Base-by-base conservation (phyloP, 2,888 invertebrate species). In the Serripes groenlandicus region DNA sequence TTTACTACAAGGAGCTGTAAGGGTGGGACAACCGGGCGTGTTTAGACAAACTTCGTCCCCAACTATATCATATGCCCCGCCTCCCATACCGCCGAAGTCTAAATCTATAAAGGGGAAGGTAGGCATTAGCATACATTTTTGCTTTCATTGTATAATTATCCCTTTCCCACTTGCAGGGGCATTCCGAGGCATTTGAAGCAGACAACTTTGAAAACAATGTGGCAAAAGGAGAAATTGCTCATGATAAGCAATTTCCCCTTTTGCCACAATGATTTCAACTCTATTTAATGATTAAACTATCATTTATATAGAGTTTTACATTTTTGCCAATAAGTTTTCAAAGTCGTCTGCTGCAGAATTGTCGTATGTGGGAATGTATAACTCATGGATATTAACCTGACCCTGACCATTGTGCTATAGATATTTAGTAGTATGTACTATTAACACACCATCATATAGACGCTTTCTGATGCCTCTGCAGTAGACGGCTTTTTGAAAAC, bases 81-180 rank as follows among this genome's bases (percentile, higher is more conserved):
- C 85, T 30, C 85, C 85, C 42, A 64, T 85, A 23, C 85, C 82
- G 0, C 82, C 80, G 0, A 85, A 85, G 54, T 60, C 52, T 3
- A 58, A 26, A 37, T 54, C 66, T 23, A 66, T 66, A 28, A 66
- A 66, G 18, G 66, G 42, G 7, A 66, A 66, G 35, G 66, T 66
- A 66, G 28, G n/a, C 28, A 5, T 15, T 49, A 21, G 28, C 2
- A 1, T 56, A 3, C 49, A 49, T 49, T 49, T 49, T 15, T 49
- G 2, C 21, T 49, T 42, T 11, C 9, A 42, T 42, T 11, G 42
- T 21, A 21, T 2, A 49, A 21, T 49, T 49, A 49, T 21, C 7
- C 7, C 49, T 49, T 49, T 49, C 15, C 49, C 49, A 49, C 49
- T n/a, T n/a, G n/a, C n/a, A n/a, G n/a, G n/a, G n/a, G 21, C 49